These are phyloP conservation scores for Theretra japonica DNA, from an alignment of 2,888 invertebrate species.

Conservation along the genomic window DNA sequence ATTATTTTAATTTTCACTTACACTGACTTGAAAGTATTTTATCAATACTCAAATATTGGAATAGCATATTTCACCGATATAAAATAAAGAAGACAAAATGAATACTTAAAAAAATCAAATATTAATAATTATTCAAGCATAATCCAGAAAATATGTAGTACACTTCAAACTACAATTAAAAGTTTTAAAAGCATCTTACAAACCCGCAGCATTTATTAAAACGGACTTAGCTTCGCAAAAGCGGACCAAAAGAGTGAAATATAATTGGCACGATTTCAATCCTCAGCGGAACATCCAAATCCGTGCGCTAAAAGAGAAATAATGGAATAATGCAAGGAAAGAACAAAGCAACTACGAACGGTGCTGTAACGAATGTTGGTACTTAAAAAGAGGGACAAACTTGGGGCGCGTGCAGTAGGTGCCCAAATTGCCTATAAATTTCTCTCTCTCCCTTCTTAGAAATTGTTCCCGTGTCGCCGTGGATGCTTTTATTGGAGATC, in stretches of 20 bases:
- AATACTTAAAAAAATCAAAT: too few species aligned
- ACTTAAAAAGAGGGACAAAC: constrained; percentile 44
- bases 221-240: constrained; percentile 1
- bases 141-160: too few species aligned
- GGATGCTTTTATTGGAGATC: not conserved
- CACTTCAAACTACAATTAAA: not conserved
- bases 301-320: constrained; percentile 33
- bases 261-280: constrained; percentile 19
- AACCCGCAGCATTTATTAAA: not conserved
- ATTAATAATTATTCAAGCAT: too few species aligned
- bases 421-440: constrained; percentile 51
- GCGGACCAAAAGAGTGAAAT: constrained; percentile 7
- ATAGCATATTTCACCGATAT: too few species aligned
- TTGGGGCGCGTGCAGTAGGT: constrained; percentile 39
- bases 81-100: too few species aligned
- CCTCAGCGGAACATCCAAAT: not conserved
- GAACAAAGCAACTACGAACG: constrained; percentile 30
- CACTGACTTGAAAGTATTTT: too few species aligned
- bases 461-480: constrained; percentile 16
- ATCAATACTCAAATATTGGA: too few species aligned
- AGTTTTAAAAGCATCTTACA: not conserved
- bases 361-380: constrained; percentile 33
- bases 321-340: constrained; percentile 41
- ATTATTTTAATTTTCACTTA: too few species aligned
- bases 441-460: constrained; percentile 24